These are phyloP conservation scores for Oxyruncus cristatus DNA, from an alignment of 2,113 vertebrate species.

Conservation along the genomic window DNA sequence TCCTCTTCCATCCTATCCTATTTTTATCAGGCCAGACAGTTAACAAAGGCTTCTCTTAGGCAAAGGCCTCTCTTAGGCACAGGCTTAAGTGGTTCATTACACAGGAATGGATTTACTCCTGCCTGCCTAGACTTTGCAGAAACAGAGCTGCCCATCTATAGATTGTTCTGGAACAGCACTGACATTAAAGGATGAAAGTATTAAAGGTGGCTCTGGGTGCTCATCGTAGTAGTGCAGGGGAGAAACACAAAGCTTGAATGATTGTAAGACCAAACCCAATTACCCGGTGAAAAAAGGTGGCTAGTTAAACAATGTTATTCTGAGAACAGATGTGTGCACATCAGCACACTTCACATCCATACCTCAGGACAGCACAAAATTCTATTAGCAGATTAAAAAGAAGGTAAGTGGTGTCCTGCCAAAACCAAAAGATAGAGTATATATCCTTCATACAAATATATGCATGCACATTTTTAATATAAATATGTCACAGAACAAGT, in stretches of 20 bases:
- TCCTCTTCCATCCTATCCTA: no score
- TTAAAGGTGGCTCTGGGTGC: not conserved
- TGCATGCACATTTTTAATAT: not conserved
- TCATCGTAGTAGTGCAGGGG: not conserved
- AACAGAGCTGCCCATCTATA: rapidly evolving
- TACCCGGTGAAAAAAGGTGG: not conserved
- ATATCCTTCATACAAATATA: not conserved
- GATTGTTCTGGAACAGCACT: not conserved
- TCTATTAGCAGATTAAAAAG: not conserved
- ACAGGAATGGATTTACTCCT: not conserved
- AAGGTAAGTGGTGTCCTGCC: not conserved
- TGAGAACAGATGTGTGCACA: not conserved
- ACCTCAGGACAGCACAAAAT: not conserved
- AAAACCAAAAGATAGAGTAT: not conserved
- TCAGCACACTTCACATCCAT: not conserved
- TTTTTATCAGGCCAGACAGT: not conserved
- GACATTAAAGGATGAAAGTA: not conserved
- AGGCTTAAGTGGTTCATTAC: not conserved
- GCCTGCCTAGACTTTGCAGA: not conserved
- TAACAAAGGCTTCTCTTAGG: not conserved
- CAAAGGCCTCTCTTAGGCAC: not conserved
- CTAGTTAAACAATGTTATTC: not conserved
- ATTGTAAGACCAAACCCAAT: not conserved
- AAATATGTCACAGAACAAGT: conserved; percentile 47
- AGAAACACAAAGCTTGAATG: not conserved